Conservation (phyloP, 2,888 invertebrate species). For the Nemotelus pantherinus region DNA sequence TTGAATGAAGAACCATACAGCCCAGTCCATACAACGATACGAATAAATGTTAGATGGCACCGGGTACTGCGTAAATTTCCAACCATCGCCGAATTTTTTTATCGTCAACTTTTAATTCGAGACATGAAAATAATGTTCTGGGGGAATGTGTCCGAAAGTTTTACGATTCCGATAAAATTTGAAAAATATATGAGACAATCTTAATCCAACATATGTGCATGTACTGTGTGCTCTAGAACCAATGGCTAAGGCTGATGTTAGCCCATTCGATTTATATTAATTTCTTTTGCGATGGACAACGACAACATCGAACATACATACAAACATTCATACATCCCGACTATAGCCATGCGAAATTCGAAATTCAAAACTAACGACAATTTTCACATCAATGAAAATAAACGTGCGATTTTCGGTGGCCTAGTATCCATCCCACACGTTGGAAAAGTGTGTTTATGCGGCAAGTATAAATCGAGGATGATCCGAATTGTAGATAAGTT, state of each 20-base stretch:
- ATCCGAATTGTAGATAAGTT: slow-evolving; percentile 8
- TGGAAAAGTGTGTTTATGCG: background rate
- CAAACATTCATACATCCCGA: background rate
- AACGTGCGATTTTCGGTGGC: background rate
- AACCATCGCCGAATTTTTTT: slow-evolving; percentile 13
- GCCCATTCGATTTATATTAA: slow-evolving; percentile 2
- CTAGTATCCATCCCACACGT: background rate
- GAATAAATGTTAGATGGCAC: background rate
- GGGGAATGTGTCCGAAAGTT: slow-evolving; percentile 28
- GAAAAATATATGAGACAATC: slow-evolving; percentile 32
- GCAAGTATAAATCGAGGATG: background rate
- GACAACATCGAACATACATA: too few relatives aligned
- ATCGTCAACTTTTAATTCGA: slow-evolving; percentile 21
- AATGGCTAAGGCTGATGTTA: background rate
- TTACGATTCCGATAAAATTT: slow-evolving; percentile 31
- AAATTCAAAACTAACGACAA: slow-evolving; percentile 26
- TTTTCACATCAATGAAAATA: slow-evolving; percentile 17
- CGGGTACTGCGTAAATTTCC: slow-evolving; percentile 6
- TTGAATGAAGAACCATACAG: slow-evolving; percentile 1
- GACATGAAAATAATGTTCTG: slow-evolving; percentile 30
- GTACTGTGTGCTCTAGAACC: background rate
- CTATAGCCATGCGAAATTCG: background rate
- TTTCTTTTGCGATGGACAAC: background rate
- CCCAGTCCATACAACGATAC: background rate
- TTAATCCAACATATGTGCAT: slow-evolving; percentile 22